Conservation (phyloP, 1,140 invertebrate species). For the Drosophila bifasciata region DNA sequence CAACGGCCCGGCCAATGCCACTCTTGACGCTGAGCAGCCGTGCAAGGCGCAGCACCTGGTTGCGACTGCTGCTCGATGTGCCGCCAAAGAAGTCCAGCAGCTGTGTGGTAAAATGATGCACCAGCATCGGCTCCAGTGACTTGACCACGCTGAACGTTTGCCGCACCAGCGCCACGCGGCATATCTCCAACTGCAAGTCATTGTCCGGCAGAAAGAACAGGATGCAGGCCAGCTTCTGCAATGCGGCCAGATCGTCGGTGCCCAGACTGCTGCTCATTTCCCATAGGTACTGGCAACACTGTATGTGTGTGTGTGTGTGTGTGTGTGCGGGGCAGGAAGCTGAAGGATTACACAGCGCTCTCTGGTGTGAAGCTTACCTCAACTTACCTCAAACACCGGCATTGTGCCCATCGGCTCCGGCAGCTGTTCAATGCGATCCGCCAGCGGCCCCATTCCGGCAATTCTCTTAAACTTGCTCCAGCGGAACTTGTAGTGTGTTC, state of each 20-base stretch:
- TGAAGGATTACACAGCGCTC: not conserved
- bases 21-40: not conserved
- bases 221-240: constrained; percentile 21
- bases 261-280: constrained; percentile 3
- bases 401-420: too few relatives aligned
- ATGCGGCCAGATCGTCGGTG: constrained; percentile 17
- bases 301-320: not conserved
- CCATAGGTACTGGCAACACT: constrained; percentile 10
- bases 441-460: too few relatives aligned
- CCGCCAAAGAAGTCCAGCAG: constrained; percentile 19
- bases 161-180: not conserved
- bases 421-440: too few relatives aligned
- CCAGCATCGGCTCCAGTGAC: constrained; percentile 35
- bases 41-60: constrained; percentile 6
- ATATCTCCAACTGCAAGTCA: too few relatives aligned
- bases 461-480: too few relatives aligned
- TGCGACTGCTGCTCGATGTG: not conserved
- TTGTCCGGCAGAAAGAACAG: constrained; percentile 12
- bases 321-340: not conserved
- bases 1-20: constrained; percentile 19
- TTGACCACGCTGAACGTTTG: not conserved
- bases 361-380: not conserved
- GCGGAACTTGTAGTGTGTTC: too few relatives aligned
- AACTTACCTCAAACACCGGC: not conserved
- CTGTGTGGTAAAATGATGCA: constrained; percentile 25